Base-by-base conservation (phyloP, 2,888 invertebrate species). In the Lasius fuliginosus region DNA sequence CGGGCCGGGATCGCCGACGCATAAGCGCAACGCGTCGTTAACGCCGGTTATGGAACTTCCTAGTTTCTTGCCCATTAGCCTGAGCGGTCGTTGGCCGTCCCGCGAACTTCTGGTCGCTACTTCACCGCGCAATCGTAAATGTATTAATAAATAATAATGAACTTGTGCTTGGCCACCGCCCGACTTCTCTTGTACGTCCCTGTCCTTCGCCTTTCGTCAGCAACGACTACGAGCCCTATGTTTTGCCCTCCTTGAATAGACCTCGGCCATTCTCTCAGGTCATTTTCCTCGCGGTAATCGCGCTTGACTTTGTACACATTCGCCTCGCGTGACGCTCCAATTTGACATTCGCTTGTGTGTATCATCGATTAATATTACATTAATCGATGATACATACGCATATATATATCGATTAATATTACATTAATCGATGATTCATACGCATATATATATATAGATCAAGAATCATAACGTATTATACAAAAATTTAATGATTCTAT, bases 101-200 rank as follows among this genome's bases (percentile, higher is more conserved):
- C 74, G 49, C 74, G 67, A 84, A 85, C 86, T 87, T 85, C 86
- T 60, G 71, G 75, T 62, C 46, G 75, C 71, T 87, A 87, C 82
- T 90, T 90, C 85, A 88, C 84, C 87, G 85, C 75, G 69, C 88
- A 90, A 91, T 92, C 91, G 89, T 91, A 91, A 91, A 90, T 85
- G 85, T 88, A 87, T 90, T 92, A 90, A 92, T 89, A 92, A 92
- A 91, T 89, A 89, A 92, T 86, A 86, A 86, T 58, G 36, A 79
- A 79, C 81, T 82, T 76, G 15, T 30, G 30, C 69, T 42, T 42
- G 30, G 6, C 33, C 30, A 18, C 33, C 65, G 1, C 33, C 69
- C 56, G 11, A 27, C 49, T 27, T 9, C 18, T 30, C 30, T 18
- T 9, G 33, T 12, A 53, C 15, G 64, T 15, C n/a, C 9, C 36